These are phyloP conservation scores for Alexandromys fortis DNA, from an alignment of 2,113 vertebrate species.

Conservation along the genomic window DNA sequence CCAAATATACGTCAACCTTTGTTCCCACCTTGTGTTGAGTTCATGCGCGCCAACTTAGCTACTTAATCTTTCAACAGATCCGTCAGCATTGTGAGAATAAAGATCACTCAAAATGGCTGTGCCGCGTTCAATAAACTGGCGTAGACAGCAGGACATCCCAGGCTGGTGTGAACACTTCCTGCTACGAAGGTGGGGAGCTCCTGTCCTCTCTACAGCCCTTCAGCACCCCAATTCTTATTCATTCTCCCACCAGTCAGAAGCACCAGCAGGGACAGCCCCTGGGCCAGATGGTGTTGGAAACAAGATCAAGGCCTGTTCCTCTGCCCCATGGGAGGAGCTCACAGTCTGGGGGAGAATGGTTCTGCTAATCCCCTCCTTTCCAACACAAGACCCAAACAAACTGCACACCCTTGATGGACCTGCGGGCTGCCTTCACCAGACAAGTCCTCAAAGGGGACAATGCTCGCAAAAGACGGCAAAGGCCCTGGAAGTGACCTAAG, in stretches of 20 bases:
- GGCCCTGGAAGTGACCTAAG: neutral
- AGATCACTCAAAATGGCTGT: slow-evolving; percentile 58
- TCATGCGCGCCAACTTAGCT: slow-evolving; percentile 54
- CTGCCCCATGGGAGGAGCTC: neutral
- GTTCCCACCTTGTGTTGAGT: neutral
- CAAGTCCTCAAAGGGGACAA: neutral
- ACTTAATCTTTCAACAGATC: slow-evolving; percentile 70
- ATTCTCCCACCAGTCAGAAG: neutral
- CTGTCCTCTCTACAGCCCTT: neutral
- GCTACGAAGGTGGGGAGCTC: neutral
- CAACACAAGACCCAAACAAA: neutral
- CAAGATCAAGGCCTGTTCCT: neutral
- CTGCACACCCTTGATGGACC: neutral
- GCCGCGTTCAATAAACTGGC: slow-evolving; percentile 56
- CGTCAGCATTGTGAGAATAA: slow-evolving; percentile 59
- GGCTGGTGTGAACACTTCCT: neutral
- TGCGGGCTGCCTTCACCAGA: neutral
- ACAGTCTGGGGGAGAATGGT: too few species aligned
- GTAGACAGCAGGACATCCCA: neutral
- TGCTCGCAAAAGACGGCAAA: neutral
- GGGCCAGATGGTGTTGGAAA: too few species aligned
- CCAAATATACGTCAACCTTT: too few species aligned
- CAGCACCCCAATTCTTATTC: neutral
- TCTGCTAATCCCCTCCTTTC: neutral
- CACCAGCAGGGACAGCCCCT: neutral